phyloP scores from a whole-genome alignment of 2,113 vertebrate species.

The Ifrita kowaldi region DNA sequence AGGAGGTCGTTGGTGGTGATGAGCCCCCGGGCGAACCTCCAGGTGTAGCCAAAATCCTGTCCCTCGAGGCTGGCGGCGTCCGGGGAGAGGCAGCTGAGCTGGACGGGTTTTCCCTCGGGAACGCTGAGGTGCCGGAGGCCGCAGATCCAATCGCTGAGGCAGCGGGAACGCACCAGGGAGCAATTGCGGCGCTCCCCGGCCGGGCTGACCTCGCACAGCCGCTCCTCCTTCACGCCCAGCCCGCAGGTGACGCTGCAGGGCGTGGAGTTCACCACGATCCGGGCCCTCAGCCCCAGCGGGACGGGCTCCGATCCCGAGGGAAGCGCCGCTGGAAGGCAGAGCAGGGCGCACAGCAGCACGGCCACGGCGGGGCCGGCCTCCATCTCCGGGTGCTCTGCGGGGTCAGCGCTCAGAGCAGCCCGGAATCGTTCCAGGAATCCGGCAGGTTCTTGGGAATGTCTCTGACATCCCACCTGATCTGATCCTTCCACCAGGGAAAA shows the following conservation, averaged over 20 bases:
- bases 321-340: fast-evolving
- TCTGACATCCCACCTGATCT: background rate
- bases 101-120: constrained; percentile 58
- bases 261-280: constrained; percentile 56
- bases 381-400: background rate
- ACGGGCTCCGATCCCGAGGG: background rate
- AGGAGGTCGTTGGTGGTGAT: constrained; percentile 77
- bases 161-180: constrained; percentile 39
- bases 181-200: constrained; percentile 44
- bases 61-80: constrained; percentile 39
- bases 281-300: background rate
- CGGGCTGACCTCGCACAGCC: constrained; percentile 62
- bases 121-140: constrained; percentile 75
- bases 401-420: fast-evolving
- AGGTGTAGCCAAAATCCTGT: constrained; percentile 73
- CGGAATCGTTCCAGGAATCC: fast-evolving
- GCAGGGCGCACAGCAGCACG: background rate
- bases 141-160: constrained; percentile 77
- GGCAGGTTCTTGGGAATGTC: fast-evolving
- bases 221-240: constrained; percentile 77
- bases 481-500: background rate
- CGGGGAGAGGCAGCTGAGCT: constrained; percentile 74
- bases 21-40: constrained; percentile 79
- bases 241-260: constrained; percentile 87
- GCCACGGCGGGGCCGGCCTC: background rate